Evolutionary conservation across 2,888 invertebrate genomes (phyloP), one percentile per base, ranked within the genome.

Genomic region (Drosophila macrospina): DNA sequence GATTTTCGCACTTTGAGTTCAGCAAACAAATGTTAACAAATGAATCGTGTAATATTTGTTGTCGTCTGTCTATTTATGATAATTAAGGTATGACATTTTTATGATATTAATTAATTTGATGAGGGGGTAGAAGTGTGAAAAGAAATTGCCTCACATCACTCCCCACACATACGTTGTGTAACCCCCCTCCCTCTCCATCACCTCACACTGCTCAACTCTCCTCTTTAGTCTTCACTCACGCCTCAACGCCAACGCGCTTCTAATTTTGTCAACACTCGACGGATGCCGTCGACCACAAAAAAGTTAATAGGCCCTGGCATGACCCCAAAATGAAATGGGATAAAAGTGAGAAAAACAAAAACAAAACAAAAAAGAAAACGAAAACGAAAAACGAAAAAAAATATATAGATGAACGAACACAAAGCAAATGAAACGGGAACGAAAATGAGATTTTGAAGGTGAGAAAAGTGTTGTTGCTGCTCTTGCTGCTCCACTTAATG

Each of bases 71-170:
- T 81, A 86, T 85, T 84, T 86, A 78, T 85, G 85, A 71, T 87
- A 87, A 86, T 88, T 86, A 86, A 86, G 83, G 71, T 72, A 75
- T 85, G 88, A 88, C 82, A 78, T 77, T 88, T 88, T 89, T 78
- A 88, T 85, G 86, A 76, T 86, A 83, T 89, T 88, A 86, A 89
- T 88, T 89, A 82, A 80, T 88, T 89, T 89, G 85, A 82, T 57
- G 32, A 48, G 6, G 32, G 45, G 16, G 15, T n/a, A 36, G 47
- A 68, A 51, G 74, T 78, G 75, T 78, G 57, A 78, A 75, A 68
- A 47, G 56, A 57, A 61, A 60, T 39, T 37, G 45, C 47, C 44
- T 15, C 48, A 36, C 66, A 74, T 63, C 72, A 50, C 50, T 63
- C 54, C 42, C 42, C 48, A 57, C 41, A n/a, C n/a, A n/a, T n/a